Evolutionary conservation across 2,113 vertebrate species (phyloP).

Genomic region (Gadus macrocephalus): DNA sequence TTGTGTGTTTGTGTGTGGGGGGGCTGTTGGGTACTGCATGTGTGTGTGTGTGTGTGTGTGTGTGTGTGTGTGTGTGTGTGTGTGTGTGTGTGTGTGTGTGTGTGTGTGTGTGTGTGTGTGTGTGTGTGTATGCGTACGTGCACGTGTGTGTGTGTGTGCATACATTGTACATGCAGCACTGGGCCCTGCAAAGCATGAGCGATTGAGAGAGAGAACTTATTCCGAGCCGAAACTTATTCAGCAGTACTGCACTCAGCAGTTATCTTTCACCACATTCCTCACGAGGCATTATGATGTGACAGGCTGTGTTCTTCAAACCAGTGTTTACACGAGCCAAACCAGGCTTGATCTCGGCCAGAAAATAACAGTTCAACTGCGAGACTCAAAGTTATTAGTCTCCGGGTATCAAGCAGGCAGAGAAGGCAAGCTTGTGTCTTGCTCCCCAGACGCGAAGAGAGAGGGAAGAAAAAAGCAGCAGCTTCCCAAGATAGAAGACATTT

Average conservation of each 20-base stretch:
- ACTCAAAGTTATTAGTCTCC: conserved; percentile 28
- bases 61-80: no score
- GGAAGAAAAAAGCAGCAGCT: conserved; percentile 7
- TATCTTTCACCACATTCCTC: conserved; percentile 26
- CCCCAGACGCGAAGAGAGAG: conserved; percentile 11
- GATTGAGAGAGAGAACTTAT: no score
- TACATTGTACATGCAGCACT: neutral
- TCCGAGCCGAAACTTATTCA: no score
- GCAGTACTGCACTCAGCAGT: conserved; percentile 19
- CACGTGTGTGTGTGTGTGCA: no score
- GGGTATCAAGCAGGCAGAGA: conserved; percentile 24
- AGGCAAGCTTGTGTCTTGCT: conserved; percentile 12
- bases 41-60: no score
- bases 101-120: no score
- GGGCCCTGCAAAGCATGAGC: no score
- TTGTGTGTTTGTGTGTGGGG: conserved; percentile 2
- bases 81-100: neutral
- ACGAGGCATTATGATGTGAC: conserved; percentile 8
- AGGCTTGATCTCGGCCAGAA: conserved; percentile 23
- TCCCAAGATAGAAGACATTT: conserved; percentile 20
- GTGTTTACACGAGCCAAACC: conserved; percentile 36
- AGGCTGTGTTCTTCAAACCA: conserved; percentile 26
- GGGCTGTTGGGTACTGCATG: no score
- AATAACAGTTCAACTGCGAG: conserved; percentile 19
- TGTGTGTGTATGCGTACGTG: no score